Conservation (phyloP, 2,113 vertebrate genomes). For the Tetrax tetrax region DNA sequence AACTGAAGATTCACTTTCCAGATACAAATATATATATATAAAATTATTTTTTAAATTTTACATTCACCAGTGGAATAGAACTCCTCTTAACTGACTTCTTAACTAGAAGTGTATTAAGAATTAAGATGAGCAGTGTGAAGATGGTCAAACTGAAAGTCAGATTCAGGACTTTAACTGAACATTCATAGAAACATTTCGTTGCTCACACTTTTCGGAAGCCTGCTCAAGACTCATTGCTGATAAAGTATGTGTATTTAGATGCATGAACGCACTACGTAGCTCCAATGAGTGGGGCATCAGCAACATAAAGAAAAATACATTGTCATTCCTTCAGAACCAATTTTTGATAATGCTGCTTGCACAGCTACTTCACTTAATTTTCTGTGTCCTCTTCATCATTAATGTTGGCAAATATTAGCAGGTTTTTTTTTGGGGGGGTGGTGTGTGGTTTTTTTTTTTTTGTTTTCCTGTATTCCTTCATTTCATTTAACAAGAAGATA, state of each 20-base stretch:
- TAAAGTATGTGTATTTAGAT: background rate
- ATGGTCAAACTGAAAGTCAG: background rate
- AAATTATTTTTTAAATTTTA: background rate
- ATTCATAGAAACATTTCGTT: background rate
- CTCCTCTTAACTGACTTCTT: background rate
- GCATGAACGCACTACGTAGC: background rate
- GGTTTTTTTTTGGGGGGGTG: background rate
- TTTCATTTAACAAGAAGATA: background rate
- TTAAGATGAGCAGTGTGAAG: background rate
- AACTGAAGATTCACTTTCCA: background rate
- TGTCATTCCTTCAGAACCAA: background rate
- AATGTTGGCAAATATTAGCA: background rate
- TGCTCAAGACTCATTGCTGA: background rate
- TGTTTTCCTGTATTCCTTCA: background rate
- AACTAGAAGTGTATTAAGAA: background rate
- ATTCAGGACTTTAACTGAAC: background rate
- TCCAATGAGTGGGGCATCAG: background rate
- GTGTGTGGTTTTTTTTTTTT: background rate
- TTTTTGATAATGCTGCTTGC: background rate
- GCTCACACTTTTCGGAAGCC: background rate
- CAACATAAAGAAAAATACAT: background rate
- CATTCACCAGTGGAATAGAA: background rate
- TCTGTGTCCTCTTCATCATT: background rate
- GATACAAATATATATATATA: fast-evolving
- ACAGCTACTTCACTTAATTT: background rate